Conservation (phyloP, 2,888 invertebrate genomes). For the Andrena chrysosceles region DNA sequence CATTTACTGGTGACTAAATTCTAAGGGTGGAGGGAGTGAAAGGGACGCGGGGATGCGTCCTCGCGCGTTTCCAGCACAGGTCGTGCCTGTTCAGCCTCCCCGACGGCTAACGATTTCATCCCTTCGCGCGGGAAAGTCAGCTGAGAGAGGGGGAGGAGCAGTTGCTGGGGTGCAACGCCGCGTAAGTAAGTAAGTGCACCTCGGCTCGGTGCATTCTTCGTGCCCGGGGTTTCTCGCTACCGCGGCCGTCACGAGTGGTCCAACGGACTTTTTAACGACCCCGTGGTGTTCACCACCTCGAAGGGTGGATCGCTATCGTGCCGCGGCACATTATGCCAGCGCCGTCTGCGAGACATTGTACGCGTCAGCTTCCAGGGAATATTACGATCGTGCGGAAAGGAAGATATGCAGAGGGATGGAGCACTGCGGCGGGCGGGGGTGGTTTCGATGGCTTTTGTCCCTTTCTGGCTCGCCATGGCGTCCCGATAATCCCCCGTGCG, state of each 20-base stretch:
- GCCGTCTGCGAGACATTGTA: constrained; percentile 63
- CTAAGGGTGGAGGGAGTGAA: constrained; percentile 24
- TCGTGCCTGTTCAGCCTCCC: constrained; percentile 12
- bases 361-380: constrained; percentile 51
- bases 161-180: constrained; percentile 46
- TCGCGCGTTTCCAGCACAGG: constrained; percentile 14
- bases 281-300: constrained; percentile 50
- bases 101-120: constrained; percentile 61
- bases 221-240: constrained; percentile 32
- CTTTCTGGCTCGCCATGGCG: constrained; percentile 15
- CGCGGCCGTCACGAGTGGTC: constrained; percentile 51
- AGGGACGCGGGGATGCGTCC: constrained; percentile 43
- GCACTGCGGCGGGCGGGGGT: neutral
- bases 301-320: constrained; percentile 56
- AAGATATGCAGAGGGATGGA: constrained; percentile 44
- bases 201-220: constrained; percentile 60
- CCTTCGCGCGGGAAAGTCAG: constrained; percentile 48
- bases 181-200: constrained; percentile 57
- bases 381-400: constrained; percentile 46
- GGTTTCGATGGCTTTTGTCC: constrained; percentile 45
- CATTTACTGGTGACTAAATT: constrained; percentile 31
- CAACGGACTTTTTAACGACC: constrained; percentile 68
- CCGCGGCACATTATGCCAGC: constrained; percentile 56
- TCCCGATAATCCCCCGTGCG: constrained; percentile 29
- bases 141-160: constrained; percentile 7